Evolutionary conservation across 2,113 vertebrate species (phyloP).

Genomic region (Rhea pennata): DNA sequence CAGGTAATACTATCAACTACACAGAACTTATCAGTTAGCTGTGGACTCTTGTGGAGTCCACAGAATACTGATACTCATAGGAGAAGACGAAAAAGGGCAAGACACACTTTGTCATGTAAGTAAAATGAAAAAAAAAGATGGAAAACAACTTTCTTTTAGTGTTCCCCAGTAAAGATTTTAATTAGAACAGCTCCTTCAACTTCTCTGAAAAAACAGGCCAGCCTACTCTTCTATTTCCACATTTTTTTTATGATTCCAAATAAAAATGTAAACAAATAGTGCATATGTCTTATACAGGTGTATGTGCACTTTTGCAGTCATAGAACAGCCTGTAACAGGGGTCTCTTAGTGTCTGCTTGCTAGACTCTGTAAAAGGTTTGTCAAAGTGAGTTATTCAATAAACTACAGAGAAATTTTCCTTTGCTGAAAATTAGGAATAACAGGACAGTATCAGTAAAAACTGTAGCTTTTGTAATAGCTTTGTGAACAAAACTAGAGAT

Average conservation of each 20-base stretch:
- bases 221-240: neutral
- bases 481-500: slow-evolving; percentile 7
- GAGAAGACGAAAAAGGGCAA: neutral
- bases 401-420: neutral
- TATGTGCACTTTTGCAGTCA: neutral
- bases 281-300: neutral
- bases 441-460: neutral
- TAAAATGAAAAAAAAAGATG: neutral
- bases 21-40: neutral
- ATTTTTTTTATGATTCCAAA: neutral
- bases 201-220: neutral
- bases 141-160: neutral
- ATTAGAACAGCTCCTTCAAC: neutral
- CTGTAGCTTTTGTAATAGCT: neutral
- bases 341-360: neutral
- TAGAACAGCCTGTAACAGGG: neutral
- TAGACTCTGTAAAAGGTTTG: neutral
- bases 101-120: neutral
- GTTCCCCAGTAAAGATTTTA: neutral
- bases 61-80: neutral
- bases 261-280: neutral
- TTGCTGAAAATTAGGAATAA: neutral
- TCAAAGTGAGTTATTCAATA: neutral
- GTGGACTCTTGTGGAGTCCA: neutral
- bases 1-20: neutral